A percentile compares a stretch with the other conserved stretches of the same genome.
Conservation (phyloP, 2,113 vertebrate species). For the Dascyllus trimaculatus region DNA sequence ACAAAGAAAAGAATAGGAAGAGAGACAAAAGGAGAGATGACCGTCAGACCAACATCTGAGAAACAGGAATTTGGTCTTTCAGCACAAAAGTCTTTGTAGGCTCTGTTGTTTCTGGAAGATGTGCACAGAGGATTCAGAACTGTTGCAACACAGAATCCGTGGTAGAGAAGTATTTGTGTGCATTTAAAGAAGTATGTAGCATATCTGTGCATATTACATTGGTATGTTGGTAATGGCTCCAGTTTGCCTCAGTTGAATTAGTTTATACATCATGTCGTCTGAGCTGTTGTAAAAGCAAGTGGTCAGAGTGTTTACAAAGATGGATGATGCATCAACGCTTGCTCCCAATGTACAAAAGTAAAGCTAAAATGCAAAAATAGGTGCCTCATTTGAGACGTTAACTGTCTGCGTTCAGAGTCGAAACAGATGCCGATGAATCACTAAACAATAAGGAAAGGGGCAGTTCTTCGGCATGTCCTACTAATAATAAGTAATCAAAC, state of each 20-base stretch:
- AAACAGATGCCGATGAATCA: too few species aligned
- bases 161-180: slow-evolving; percentile 15
- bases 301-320: too few species aligned
- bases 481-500: too few species aligned
- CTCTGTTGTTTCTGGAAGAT: slow-evolving; percentile 75
- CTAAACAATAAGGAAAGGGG: too few species aligned
- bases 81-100: slow-evolving; percentile 72
- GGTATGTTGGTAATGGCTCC: neutral
- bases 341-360: too few species aligned
- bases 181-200: slow-evolving; percentile 12
- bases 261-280: neutral
- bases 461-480: too few species aligned
- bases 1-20: slow-evolving; percentile 36
- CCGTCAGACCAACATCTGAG: slow-evolving; percentile 73
- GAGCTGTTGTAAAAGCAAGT: neutral
- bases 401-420: too few species aligned
- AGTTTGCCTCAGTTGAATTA: neutral
- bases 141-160: slow-evolving; percentile 54
- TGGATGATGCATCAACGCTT: too few species aligned
- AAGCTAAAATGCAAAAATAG: too few species aligned
- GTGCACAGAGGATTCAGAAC: slow-evolving; percentile 56
- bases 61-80: slow-evolving; percentile 77
- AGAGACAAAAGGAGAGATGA: slow-evolving; percentile 62
- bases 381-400: too few species aligned
- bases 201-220: slow-evolving; percentile 7